A percentile compares a stretch with the other conserved stretches of the same genome.
Evolutionary conservation across 2,113 vertebrate genomes (phyloP).

Genomic region (Nerophis lumbriciformis): DNA sequence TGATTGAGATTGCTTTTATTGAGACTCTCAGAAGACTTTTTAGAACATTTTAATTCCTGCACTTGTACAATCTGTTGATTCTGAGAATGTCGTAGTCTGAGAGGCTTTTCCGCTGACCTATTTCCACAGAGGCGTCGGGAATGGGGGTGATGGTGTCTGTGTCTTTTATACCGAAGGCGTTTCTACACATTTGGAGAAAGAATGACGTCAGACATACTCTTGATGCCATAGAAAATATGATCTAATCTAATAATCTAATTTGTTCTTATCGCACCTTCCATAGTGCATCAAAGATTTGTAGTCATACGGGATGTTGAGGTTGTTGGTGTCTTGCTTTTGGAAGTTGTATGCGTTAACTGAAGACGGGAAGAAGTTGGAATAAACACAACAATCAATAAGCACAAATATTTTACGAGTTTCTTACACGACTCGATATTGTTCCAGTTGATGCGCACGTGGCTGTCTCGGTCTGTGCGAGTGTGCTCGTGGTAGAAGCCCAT

Average conservation of each 20-base stretch:
- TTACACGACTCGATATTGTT: conserved; percentile 36
- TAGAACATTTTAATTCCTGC: not conserved
- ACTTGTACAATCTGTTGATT: conserved; percentile 61
- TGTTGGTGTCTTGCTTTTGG: conserved; percentile 23
- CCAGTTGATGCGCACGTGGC: conserved; percentile 52
- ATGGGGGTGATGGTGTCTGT: conserved; percentile 46
- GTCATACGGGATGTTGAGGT: conserved; percentile 47
- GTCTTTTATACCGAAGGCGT: conserved; percentile 21
- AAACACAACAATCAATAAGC: too few relatives aligned
- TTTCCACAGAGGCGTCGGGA: conserved; percentile 26
- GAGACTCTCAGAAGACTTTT: not conserved
- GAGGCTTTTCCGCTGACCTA: conserved; percentile 23
- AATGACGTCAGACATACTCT: not conserved
- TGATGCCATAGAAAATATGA: not conserved
- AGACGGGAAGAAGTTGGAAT: not conserved
- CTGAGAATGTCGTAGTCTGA: conserved; percentile 36
- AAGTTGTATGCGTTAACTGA: conserved; percentile 34
- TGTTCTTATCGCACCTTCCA: conserved; percentile 26
- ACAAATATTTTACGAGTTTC: not conserved
- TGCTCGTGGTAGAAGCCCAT: conserved; percentile 72
- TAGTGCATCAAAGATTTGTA: conserved; percentile 63
- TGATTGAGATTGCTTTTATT: not conserved
- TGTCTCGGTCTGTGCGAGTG: conserved; percentile 51
- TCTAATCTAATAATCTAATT: not conserved
- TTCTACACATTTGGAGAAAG: conserved; percentile 30